phyloP scores from a whole-genome alignment of 1,140 invertebrate species.

The Drosophila subobscura region DNA sequence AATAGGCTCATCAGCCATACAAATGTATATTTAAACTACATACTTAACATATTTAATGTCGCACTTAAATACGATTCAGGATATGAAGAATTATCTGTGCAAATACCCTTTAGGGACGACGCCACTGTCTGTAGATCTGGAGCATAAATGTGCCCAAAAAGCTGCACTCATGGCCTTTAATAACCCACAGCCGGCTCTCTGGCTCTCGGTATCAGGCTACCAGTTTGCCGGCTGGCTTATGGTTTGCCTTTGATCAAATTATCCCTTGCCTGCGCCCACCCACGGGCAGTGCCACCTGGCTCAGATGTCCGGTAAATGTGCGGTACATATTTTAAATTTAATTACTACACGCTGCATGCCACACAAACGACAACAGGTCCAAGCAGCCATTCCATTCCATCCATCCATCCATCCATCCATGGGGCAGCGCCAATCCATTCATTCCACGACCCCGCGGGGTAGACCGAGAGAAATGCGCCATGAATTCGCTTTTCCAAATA shows the following conservation, averaged over 20 bases:
- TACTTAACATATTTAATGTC: not conserved
- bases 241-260: conserved; percentile 76
- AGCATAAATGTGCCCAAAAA: conserved; percentile 13
- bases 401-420: conserved; percentile 43
- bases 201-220: conserved; percentile 30
- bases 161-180: conserved; percentile 48
- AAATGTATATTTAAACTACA: not conserved
- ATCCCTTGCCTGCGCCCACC: conserved; percentile 25
- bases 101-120: not conserved
- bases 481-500: conserved; percentile 66
- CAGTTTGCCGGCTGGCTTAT: conserved; percentile 48
- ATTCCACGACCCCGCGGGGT: conserved; percentile 42
- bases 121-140: conserved; percentile 3
- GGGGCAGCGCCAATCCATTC: conserved; percentile 51
- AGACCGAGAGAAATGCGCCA: conserved; percentile 22
- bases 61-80: not conserved
- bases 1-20: not conserved
- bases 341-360: conserved; percentile 67
- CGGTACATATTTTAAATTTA: conserved; percentile 78
- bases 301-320: conserved; percentile 66
- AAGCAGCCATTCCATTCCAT: conserved; percentile 38
- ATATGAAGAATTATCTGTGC: too few relatives aligned
- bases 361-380: conserved; percentile 63
- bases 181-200: conserved; percentile 25
- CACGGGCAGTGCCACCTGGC: conserved; percentile 48